Conservation (phyloP, 2,797 vertebrate species). For the Cygnus olor region DNA sequence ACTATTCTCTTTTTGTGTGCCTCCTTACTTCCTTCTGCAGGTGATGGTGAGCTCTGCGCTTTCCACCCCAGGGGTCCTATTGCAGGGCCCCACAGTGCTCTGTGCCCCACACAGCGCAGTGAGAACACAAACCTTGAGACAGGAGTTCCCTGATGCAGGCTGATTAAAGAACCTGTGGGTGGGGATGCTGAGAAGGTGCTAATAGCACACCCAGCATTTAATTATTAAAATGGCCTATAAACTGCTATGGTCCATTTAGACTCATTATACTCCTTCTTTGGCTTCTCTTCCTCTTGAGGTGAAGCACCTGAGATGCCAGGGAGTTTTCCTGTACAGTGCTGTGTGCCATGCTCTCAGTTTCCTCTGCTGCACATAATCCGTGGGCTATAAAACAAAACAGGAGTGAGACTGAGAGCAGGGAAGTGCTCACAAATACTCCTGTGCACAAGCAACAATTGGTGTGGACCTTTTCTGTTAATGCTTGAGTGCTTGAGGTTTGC, state of each 20-base stretch:
- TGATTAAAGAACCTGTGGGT: constrained; percentile 13
- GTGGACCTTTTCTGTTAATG: neutral
- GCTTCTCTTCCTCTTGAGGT: neutral
- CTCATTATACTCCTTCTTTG: neutral
- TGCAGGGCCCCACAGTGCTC: neutral
- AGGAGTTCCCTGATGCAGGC: neutral
- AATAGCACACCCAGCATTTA: constrained; percentile 22
- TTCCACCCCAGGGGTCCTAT: neutral
- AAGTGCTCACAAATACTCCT: neutral
- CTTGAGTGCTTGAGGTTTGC: neutral
- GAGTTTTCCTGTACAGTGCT: neutral
- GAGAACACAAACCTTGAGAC: constrained; percentile 18
- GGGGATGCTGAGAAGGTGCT: neutral
- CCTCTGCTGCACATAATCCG: neutral
- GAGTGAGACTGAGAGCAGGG: neutral
- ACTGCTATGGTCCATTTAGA: constrained; percentile 9
- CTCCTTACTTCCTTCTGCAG: neutral
- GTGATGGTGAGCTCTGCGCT: neutral
- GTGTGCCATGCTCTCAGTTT: neutral
- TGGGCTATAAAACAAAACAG: neutral
- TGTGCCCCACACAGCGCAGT: neutral
- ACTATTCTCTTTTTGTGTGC: neutral
- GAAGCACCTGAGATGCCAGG: neutral
- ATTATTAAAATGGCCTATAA: constrained; percentile 42
- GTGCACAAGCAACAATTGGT: neutral